Evolutionary conservation across 2,888 invertebrate species (phyloP).

Genomic region (Athetis lepigone): DNA sequence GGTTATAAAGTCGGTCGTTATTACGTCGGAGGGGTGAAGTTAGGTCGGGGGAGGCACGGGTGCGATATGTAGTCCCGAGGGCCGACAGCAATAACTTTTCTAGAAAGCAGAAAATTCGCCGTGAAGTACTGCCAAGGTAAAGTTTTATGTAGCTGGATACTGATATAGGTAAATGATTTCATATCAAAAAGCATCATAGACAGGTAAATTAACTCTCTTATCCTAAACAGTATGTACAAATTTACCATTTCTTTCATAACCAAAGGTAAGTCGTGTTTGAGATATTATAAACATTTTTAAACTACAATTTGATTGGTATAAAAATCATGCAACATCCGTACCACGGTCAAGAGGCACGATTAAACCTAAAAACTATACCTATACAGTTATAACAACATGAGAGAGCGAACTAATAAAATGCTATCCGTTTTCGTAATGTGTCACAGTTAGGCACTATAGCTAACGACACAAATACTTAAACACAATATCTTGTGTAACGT

Average conservation of each 20-base stretch:
- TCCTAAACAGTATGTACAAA: no score
- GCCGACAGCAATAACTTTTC: conserved; percentile 70
- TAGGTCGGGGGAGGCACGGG: conserved; percentile 42
- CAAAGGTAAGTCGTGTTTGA: neutral
- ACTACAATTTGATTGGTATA: neutral
- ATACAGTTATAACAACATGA: no score
- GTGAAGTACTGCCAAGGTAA: conserved; percentile 59
- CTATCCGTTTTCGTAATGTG: no score
- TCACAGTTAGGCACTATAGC: no score
- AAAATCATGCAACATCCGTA: neutral
- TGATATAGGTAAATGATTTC: conserved; percentile 61
- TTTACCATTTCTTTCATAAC: no score
- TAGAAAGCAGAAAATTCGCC: conserved; percentile 66
- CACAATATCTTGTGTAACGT: neutral
- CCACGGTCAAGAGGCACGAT: no score
- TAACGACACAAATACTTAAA: no score
- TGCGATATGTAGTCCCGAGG: conserved; percentile 68
- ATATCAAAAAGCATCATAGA: conserved; percentile 14
- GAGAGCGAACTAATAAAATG: no score
- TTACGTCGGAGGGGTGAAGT: conserved; percentile 61
- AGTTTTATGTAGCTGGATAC: conserved; percentile 62
- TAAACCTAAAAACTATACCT: neutral
- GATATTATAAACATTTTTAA: neutral
- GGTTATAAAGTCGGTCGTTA: conserved; percentile 70
- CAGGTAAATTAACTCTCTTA: conserved; percentile 8